Conservation (phyloP, 2,113 vertebrate species). For the Ptychochromis oligacanthus region DNA sequence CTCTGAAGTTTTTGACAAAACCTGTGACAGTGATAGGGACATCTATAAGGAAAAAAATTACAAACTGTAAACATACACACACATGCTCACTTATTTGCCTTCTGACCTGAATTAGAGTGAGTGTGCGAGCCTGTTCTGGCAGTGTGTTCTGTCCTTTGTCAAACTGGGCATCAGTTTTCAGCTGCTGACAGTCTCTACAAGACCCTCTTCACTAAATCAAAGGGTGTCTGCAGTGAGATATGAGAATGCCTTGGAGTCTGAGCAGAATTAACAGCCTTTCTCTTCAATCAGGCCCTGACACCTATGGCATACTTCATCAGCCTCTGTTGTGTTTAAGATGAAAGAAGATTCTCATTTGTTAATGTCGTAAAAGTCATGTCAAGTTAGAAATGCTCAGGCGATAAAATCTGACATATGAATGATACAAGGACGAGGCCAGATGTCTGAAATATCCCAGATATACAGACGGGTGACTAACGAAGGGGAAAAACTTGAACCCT, state of each 20-base stretch:
- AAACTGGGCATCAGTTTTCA: slow-evolving; percentile 14
- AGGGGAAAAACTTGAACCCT: not conserved
- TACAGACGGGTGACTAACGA: not conserved
- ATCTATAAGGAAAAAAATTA: not conserved
- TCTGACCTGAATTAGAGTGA: not conserved
- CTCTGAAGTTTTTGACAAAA: not conserved
- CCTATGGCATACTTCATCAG: slow-evolving; percentile 34
- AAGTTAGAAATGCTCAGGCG: slow-evolving; percentile 2
- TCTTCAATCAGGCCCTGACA: slow-evolving; percentile 43
- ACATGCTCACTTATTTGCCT: not conserved
- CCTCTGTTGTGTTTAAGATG: slow-evolving; percentile 36
- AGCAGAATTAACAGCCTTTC: slow-evolving; percentile 27
- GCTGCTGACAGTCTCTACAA: slow-evolving; percentile 50
- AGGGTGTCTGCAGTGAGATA: not conserved
- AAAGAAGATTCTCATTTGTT: slow-evolving; percentile 36
- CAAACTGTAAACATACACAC: not conserved
- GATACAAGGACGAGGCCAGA: not conserved
- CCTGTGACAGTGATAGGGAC: not conserved
- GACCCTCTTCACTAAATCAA: slow-evolving; percentile 63
- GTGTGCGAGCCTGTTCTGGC: not conserved
- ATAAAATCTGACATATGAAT: slow-evolving; percentile 7
- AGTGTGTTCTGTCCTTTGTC: slow-evolving; percentile 50
- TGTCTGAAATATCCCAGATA: not conserved
- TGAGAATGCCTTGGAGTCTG: slow-evolving; percentile 24
- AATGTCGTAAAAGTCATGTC: slow-evolving; percentile 21